phyloP scores from a whole-genome alignment of 2,888 invertebrate species.

The Polyploca ridens region DNA sequence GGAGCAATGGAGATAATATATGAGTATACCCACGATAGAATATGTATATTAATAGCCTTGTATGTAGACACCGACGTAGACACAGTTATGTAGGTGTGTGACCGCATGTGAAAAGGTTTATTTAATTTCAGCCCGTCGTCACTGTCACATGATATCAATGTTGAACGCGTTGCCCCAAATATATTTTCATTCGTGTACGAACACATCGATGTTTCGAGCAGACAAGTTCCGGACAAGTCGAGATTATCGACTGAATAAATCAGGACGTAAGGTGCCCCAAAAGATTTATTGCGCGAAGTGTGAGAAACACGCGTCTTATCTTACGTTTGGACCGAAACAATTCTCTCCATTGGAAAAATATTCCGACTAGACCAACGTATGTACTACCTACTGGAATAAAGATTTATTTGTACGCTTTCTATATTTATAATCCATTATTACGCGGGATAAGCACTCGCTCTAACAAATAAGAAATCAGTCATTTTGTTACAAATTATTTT shows the following conservation, averaged over 20 bases:
- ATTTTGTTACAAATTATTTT: constrained; percentile 24
- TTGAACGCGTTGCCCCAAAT: constrained; percentile 27
- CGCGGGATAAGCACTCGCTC: constrained; percentile 18
- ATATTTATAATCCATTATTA: constrained; percentile 21
- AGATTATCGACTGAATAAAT: constrained; percentile 69
- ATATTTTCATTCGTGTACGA: constrained; percentile 30
- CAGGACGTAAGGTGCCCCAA: constrained; percentile 53
- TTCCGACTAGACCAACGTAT: constrained; percentile 12
- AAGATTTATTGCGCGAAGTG: constrained; percentile 59
- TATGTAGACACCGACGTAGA: not conserved
- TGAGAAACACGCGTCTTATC: constrained; percentile 48
- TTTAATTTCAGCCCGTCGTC: constrained; percentile 15
- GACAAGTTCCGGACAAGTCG: constrained; percentile 56
- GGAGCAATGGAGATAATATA: not conserved
- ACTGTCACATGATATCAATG: constrained; percentile 27
- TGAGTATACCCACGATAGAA: not conserved
- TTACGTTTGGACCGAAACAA: constrained; percentile 48
- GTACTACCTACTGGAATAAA: constrained; percentile 1
- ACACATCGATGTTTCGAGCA: constrained; percentile 46
- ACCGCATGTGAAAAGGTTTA: constrained; percentile 5
- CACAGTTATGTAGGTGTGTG: not conserved
- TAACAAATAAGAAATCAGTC: constrained; percentile 28
- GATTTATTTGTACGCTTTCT: constrained; percentile 13
- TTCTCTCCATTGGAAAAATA: constrained; percentile 30
- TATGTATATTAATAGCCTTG: not conserved